These are phyloP conservation scores for Agrilus biguttatus DNA, from an alignment of 2,888 invertebrate species.

Conservation along the genomic window DNA sequence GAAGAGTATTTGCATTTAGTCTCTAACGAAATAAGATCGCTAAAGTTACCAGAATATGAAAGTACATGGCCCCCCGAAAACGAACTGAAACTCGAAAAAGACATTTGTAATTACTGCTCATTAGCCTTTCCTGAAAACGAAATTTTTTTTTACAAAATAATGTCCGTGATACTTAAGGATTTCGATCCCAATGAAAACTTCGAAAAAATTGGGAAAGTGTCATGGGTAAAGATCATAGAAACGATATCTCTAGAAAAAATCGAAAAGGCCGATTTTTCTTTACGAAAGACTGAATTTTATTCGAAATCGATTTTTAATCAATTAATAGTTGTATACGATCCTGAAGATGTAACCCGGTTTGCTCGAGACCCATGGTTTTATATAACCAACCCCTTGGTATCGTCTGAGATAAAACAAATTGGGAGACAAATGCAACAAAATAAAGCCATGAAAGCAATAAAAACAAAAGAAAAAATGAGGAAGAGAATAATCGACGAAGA, in stretches of 20 bases:
- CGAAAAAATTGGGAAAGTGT: slow-evolving; percentile 30
- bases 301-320: slow-evolving; percentile 20
- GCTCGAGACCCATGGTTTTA: slow-evolving; percentile 46
- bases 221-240: slow-evolving; percentile 41
- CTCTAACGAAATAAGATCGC: slow-evolving; percentile 34
- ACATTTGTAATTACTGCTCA: slow-evolving; percentile 36
- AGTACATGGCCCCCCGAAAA: slow-evolving; percentile 33
- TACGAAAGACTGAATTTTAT: slow-evolving; percentile 17
- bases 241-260: slow-evolving; percentile 41
- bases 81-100: slow-evolving; percentile 32
- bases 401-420: slow-evolving; percentile 23
- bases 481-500: slow-evolving; percentile 4
- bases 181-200: slow-evolving; percentile 31
- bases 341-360: slow-evolving; percentile 37
- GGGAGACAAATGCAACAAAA: not conserved
- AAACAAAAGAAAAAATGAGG: too few relatives aligned
- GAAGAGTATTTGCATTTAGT: slow-evolving; percentile 39
- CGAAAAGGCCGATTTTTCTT: slow-evolving; percentile 26
- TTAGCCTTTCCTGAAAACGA: slow-evolving; percentile 36
- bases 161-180: slow-evolving; percentile 27
- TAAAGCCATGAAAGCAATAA: slow-evolving; percentile 7
- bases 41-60: slow-evolving; percentile 39
- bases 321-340: slow-evolving; percentile 41
- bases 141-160: slow-evolving; percentile 36
- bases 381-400: slow-evolving; percentile 28